Conservation (phyloP, 2,113 vertebrate genomes). For the Chaetodon trifascialis region DNA sequence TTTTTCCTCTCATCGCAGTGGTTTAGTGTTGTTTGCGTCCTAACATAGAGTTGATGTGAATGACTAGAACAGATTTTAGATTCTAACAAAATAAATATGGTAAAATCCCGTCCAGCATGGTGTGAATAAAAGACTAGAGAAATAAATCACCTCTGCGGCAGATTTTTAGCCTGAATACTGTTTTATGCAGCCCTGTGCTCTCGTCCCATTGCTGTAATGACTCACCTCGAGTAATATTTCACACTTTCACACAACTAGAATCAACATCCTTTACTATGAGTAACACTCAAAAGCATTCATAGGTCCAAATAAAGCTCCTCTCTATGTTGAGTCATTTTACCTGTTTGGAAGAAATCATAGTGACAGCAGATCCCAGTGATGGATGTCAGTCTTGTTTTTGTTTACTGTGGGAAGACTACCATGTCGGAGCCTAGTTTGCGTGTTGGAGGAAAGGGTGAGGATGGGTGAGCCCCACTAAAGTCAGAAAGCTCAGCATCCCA, state of each 20-base stretch:
- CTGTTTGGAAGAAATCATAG: no score
- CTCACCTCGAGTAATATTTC: slow-evolving; percentile 21
- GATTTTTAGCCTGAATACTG: slow-evolving; percentile 10
- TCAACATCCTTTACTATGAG: not conserved
- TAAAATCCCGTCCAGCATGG: not conserved
- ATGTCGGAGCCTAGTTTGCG: slow-evolving; percentile 13
- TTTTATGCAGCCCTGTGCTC: not conserved
- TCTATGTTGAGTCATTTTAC: not conserved
- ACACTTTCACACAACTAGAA: slow-evolving; percentile 21
- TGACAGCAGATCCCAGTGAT: not conserved
- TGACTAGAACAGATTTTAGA: not conserved
- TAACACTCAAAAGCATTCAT: slow-evolving; percentile 21
- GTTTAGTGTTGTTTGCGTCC: slow-evolving; percentile 11
- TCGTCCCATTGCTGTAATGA: not conserved
- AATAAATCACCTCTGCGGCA: not conserved
- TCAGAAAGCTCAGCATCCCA: not conserved
- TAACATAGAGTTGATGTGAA: slow-evolving; percentile 6
- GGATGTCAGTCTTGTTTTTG: not conserved
- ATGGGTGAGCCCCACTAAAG: not conserved
- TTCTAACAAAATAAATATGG: not conserved
- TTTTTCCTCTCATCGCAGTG: not conserved
- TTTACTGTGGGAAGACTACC: slow-evolving; percentile 16
- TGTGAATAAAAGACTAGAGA: slow-evolving; percentile 15
- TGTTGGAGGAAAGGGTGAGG: not conserved
- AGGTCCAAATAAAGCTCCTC: not conserved